Evolutionary conservation across 1,140 invertebrate genomes (phyloP).

Genomic region (Argopecten irradians): DNA sequence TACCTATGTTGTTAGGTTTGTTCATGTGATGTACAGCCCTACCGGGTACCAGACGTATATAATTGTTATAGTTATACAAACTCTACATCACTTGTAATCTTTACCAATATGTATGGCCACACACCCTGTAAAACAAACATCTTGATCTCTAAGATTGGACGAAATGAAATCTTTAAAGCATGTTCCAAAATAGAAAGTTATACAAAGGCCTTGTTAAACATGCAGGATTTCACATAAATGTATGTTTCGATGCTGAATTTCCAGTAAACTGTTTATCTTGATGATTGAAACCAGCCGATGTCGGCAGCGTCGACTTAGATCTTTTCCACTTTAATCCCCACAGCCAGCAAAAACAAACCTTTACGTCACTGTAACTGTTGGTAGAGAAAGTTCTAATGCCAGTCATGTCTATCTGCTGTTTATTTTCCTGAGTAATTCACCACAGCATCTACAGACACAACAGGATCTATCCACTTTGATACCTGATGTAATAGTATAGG

Average conservation of each 20-base stretch:
- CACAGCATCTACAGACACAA: not conserved
- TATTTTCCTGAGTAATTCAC: not conserved
- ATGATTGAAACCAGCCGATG: not conserved
- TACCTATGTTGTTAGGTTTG: not conserved
- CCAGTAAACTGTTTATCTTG: constrained; percentile 22
- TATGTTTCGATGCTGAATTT: not conserved
- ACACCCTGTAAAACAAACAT: not conserved
- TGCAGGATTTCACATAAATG: not conserved
- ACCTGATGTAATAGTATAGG: not conserved
- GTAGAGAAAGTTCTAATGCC: not conserved
- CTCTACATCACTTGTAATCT: not conserved
- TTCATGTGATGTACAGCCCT: not conserved
- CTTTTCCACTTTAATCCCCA: not conserved
- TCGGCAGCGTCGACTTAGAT: not conserved
- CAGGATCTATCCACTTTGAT: not conserved
- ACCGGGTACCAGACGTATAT: not conserved
- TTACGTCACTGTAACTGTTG: not conserved
- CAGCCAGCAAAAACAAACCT: not conserved
- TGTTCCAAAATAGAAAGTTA: not conserved
- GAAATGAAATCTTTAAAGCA: not conserved
- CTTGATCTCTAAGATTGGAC: not conserved
- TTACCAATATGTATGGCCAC: not conserved
- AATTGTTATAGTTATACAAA: not conserved
- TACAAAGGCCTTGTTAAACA: constrained; percentile 11
- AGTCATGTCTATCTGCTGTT: not conserved